Base-by-base conservation (phyloP, 1,140 invertebrate genomes). In the Drosophila pseudoananassae region DNA sequence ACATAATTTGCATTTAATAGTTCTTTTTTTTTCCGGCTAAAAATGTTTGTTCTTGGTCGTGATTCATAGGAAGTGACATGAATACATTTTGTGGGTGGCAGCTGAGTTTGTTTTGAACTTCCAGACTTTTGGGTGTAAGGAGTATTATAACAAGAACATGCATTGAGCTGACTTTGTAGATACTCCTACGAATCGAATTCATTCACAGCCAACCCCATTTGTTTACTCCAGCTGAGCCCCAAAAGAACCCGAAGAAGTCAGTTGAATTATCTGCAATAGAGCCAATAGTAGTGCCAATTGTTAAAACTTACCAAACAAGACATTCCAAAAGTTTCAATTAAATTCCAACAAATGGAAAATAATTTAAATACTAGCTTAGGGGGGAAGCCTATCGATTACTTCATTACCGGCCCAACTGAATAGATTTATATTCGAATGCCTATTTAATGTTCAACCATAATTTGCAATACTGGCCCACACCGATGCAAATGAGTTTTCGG, bases 1-100 rank as follows among this genome's bases (percentile, higher is more conserved):
- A 87, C 73, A 85, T 85, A 87, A 85, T 85, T 85, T 85, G 82
- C 82, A 85, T 85, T 85, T 78, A 81, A 87, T 84, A 77, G 66
- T 72, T 50, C 59, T 23, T 2, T 36, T 14, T 63, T 74, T 60
- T 74, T 70, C 46, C 54, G 27, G 56, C 40, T 63, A 56, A 57
- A 51, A 46, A 54, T 12, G 15, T 29, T 25, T 43, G 6, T 4
- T 8, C 27, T 57, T 47, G 20, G 33, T 63, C 57, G 57, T 83
- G 54, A 70, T 69, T 76, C 73, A 43, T 51, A 58, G 64, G 45
- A 70, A 70, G 27, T 71, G 53, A 40, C 45, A 45, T 38, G 27
- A 71, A 70, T 58, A 50, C 55, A 56, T 51, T 25, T 25, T 15
- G 25, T 27, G 14, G 36, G 29, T n/a, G 27, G 40, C 56, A 61